Evolutionary conservation across 1,140 invertebrate genomes (phyloP).

Genomic region (Sycobia sp.): DNA sequence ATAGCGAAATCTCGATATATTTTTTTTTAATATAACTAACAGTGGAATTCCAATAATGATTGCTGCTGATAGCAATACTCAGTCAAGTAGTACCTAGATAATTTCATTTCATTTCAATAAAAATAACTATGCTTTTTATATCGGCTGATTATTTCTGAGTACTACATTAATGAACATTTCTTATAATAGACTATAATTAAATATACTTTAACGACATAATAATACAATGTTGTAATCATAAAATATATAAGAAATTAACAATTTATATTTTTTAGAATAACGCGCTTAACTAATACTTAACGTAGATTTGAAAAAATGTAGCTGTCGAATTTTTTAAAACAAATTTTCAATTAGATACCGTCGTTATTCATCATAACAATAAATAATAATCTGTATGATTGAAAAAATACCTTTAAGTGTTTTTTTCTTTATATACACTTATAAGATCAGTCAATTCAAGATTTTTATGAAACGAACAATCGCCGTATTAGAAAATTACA

Average conservation of each 20-base stretch:
- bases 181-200: neutral
- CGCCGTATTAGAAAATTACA: neutral
- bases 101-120: slow-evolving; percentile 7
- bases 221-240: slow-evolving; percentile 3
- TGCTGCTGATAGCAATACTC: neutral
- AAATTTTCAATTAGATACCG: no score
- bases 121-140: slow-evolving; percentile 13
- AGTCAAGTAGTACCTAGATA: neutral
- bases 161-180: slow-evolving; percentile 1
- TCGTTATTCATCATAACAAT: no score
- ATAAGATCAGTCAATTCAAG: neutral
- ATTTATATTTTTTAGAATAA: no score
- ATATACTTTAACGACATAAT: slow-evolving; percentile 11
- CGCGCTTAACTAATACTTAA: no score
- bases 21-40: neutral
- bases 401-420: neutral
- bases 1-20: slow-evolving; percentile 7
- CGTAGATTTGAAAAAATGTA: no score
- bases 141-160: neutral
- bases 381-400: no score
- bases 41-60: neutral
- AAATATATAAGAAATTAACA: slow-evolving; percentile 21
- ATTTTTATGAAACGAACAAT: neutral
- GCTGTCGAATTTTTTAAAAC: no score
- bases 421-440: slow-evolving; percentile 2